Evolutionary conservation across 2,888 invertebrate genomes (phyloP).

Genomic region (Tetragonisca angustula): DNA sequence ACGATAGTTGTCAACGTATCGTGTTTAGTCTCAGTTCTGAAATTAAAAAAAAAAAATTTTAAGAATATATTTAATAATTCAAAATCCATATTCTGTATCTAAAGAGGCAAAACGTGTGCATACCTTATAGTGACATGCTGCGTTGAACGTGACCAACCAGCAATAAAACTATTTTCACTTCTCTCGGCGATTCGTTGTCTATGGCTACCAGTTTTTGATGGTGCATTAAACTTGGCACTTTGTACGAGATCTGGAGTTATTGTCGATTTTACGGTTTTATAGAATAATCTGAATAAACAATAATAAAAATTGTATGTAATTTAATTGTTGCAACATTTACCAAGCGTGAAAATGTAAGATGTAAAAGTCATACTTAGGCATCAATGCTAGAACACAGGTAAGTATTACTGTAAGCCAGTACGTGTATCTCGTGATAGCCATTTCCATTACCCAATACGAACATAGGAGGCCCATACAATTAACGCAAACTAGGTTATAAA

Average conservation of each 20-base stretch:
- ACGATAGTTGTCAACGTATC: conserved; percentile 79
- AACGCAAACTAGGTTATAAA: conserved; percentile 93
- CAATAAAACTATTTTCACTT: conserved; percentile 77
- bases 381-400: conserved; percentile 90
- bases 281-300: conserved; percentile 86
- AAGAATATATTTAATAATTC: background rate
- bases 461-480: conserved; percentile 93
- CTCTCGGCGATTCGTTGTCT: conserved; percentile 75
- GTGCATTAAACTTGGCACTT: conserved; percentile 86
- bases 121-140: conserved; percentile 82
- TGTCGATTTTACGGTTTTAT: conserved; percentile 89
- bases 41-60: conserved; percentile 28
- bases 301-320: background rate
- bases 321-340: background rate
- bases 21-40: conserved; percentile 72
- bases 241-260: conserved; percentile 91
- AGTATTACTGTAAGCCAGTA: conserved; percentile 94
- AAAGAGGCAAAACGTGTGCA: background rate
- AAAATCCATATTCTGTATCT: too few species aligned
- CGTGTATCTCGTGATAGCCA: conserved; percentile 89
- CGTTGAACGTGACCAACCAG: conserved; percentile 82
- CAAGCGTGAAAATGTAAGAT: too few species aligned
- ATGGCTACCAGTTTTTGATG: conserved; percentile 69
- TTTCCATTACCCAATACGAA: conserved; percentile 94
- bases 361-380: conserved; percentile 88